These are phyloP conservation scores for Margaritifera margaritifera DNA, from an alignment of 2,888 invertebrate species.

Conservation along the genomic window DNA sequence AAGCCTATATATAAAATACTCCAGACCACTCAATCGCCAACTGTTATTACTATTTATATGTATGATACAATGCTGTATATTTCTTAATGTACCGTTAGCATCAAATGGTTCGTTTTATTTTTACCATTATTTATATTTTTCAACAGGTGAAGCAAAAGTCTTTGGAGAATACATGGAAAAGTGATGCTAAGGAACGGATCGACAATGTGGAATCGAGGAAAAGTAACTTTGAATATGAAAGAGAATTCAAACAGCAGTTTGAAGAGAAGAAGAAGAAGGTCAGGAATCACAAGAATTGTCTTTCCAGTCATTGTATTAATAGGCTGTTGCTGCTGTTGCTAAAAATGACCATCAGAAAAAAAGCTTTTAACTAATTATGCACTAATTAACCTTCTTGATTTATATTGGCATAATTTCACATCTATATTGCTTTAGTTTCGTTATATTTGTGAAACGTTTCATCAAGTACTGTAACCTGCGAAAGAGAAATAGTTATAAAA, in stretches of 20 bases:
- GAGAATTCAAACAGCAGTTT: conserved; percentile 39
- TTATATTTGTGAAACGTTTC: too few relatives aligned
- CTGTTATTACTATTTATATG: neutral
- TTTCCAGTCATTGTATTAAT: neutral
- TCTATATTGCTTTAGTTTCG: too few relatives aligned
- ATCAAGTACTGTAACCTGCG: too few relatives aligned
- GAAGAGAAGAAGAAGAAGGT: conserved; percentile 47
- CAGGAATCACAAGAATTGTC: neutral
- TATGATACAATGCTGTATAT: neutral
- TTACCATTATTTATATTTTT: neutral
- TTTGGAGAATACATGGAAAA: conserved; percentile 30
- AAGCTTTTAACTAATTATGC: too few relatives aligned
- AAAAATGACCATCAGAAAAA: neutral
- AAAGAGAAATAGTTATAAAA: too few relatives aligned
- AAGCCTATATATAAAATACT: too few relatives aligned
- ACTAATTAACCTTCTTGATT: too few relatives aligned
- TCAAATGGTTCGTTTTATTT: neutral
- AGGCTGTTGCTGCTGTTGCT: neutral
- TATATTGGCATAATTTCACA: too few relatives aligned
- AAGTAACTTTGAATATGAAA: conserved; percentile 42
- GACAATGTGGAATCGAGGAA: conserved; percentile 42
- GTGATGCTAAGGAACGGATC: conserved; percentile 37
- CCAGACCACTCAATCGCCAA: too few relatives aligned
- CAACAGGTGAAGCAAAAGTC: conserved; percentile 5
- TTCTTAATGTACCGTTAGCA: neutral